Base-by-base conservation (phyloP, 2,888 invertebrate genomes). In the Papilio protenor region DNA sequence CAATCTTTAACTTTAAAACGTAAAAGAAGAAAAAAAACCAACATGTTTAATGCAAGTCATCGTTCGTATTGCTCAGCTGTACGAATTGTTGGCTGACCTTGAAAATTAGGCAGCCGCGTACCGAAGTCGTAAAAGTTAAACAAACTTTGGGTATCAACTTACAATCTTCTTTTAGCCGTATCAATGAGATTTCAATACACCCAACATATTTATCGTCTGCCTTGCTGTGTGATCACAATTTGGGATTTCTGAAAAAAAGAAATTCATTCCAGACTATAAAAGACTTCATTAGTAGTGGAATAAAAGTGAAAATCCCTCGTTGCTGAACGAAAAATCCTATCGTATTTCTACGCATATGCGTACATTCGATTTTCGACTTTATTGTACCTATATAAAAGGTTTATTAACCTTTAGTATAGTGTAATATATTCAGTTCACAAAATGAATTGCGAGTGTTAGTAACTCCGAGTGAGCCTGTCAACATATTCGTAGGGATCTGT, bases 371-470 rank as follows among this genome's bases (percentile, higher is more conserved):
- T 90, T 86, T 90, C 86, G 84, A 81, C 87, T 88, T 89, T 93
- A 90, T 87, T 80, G 80, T 76, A 76, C 82, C 80, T 45, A 81
- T 82, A 66, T 80, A 87, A 90, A 88, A 89, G 88, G 93, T 90
- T 83, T 87, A 87, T 88, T 92, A 88, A 92, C 85, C 87, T 84
- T 87, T 90, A 90, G 85, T 82, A 81, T 75, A 76, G 80, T 81
- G 84, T 94, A 94, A 94, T 94, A 90, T 94, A 94, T 94, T 94
- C 94, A 92, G 93, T 94, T 93, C 92, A 89, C 93, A 94, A 94
- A 94, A 94, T 94, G 94, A 94, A 94, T 94, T 94, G 94, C 91
- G 92, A 92, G 91, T 93, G 94, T 94, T 94, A 94, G 92, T 94
- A 94, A 94, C 93, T 94, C 91, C 84, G 91, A 93, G 92, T 92